phyloP scores from a whole-genome alignment of 2,888 invertebrate genomes.

The Drosophila pseudotalamancana region DNA sequence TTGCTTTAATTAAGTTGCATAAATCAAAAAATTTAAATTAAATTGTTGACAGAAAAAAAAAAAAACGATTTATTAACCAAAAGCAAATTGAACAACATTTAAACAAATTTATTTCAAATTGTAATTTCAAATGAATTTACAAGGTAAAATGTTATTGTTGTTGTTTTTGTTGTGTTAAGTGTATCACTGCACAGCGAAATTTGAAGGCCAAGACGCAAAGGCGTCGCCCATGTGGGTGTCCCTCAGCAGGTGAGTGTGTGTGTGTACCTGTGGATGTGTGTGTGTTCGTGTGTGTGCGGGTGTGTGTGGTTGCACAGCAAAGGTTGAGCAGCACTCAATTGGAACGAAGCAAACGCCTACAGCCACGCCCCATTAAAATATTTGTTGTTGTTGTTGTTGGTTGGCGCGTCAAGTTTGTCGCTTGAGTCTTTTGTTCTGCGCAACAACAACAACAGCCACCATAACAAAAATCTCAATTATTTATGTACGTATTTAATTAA shows the following conservation, averaged over 20 bases:
- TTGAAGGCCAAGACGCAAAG: constrained; percentile 46
- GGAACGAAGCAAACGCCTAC: constrained; percentile 37
- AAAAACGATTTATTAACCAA: background rate
- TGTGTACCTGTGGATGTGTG: background rate
- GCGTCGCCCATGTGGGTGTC: constrained; percentile 44
- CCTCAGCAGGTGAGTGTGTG: constrained; percentile 27
- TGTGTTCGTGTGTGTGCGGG: background rate
- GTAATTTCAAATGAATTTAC: constrained; percentile 5
- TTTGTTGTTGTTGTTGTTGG: constrained; percentile 1
- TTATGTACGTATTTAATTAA: constrained; percentile 51
- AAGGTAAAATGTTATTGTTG: constrained; percentile 6
- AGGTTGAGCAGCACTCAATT: constrained; percentile 43
- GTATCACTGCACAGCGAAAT: constrained; percentile 11
- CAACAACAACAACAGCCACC: too few relatives aligned
- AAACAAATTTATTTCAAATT: constrained; percentile 2
- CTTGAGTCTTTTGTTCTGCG: constrained; percentile 68
- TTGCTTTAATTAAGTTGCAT: too few relatives aligned
- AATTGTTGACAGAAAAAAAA: background rate
- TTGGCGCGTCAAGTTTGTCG: constrained; percentile 65
- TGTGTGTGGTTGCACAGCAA: constrained; percentile 13
- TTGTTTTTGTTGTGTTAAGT: constrained; percentile 1
- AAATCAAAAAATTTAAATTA: too few relatives aligned
- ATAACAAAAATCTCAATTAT: constrained; percentile 52
- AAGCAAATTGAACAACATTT: background rate
- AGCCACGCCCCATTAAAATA: constrained; percentile 14